Evolutionary conservation across 2,797 vertebrate species (phyloP).

Genomic region (Alectoris magna): DNA sequence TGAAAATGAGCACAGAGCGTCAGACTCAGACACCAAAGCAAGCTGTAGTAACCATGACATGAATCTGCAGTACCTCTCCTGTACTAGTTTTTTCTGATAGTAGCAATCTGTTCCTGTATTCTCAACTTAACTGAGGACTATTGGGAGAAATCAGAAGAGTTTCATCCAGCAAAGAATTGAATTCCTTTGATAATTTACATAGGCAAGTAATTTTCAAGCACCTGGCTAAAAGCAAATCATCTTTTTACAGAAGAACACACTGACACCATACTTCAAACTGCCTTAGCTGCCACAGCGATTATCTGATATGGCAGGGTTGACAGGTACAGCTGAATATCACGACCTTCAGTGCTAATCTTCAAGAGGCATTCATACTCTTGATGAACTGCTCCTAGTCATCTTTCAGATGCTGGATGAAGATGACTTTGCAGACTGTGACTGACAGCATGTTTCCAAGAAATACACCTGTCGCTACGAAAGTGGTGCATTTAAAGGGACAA

Average conservation of each 20-base stretch:
- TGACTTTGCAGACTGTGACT: background rate
- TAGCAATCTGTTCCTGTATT: background rate
- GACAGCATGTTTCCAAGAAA: background rate
- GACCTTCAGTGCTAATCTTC: background rate
- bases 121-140: background rate
- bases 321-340: background rate
- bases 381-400: background rate
- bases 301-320: background rate
- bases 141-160: background rate
- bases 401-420: background rate
- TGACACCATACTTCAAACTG: background rate
- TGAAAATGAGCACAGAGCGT: background rate
- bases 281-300: background rate
- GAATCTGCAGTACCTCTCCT: background rate
- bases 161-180: background rate
- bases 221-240: background rate
- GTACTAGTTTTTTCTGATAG: background rate
- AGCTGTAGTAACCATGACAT: fast-evolving
- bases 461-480: background rate
- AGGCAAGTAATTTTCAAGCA: background rate
- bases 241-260: background rate
- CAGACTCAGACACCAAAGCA: background rate
- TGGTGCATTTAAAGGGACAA: background rate
- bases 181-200: background rate
- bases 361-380: background rate